These are phyloP conservation scores for Andinoacara biseriatus DNA, from an alignment of 2,113 vertebrate genomes.

Conservation along the genomic window DNA sequence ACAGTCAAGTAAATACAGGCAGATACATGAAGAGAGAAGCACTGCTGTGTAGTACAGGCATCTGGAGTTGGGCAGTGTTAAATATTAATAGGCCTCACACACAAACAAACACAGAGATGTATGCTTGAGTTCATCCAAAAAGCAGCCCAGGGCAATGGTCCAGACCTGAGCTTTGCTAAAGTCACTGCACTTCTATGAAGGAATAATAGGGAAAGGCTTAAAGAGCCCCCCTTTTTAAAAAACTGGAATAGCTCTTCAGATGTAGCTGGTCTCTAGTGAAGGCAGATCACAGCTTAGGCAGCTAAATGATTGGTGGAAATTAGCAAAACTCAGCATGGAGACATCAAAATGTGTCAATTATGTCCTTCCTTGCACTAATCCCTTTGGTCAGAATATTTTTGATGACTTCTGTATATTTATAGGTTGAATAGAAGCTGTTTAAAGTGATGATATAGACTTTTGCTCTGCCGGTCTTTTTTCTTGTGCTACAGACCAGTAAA, in stretches of 20 bases:
- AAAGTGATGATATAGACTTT: constrained; percentile 56
- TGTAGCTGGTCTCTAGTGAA: constrained; percentile 57
- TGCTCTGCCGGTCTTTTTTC: constrained; percentile 51
- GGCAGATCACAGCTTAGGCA: constrained; percentile 63
- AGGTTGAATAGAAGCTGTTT: constrained; percentile 47
- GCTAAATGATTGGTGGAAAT: constrained; percentile 66
- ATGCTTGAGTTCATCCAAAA: constrained; percentile 76
- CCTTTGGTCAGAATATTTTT: constrained; percentile 51
- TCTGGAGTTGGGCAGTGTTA: constrained; percentile 74
- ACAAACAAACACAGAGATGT: constrained; percentile 78
- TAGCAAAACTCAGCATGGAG: constrained; percentile 59
- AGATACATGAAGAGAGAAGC: constrained; percentile 72
- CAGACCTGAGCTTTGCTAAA: constrained; percentile 73
- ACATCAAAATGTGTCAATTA: constrained; percentile 70
- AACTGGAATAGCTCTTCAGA: constrained; percentile 64
- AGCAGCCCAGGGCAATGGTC: constrained; percentile 77
- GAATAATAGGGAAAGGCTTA: constrained; percentile 58
- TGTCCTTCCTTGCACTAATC: constrained; percentile 57
- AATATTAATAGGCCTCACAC: constrained; percentile 82
- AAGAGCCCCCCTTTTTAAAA: constrained; percentile 55
- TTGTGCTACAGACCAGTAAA: constrained; percentile 41
- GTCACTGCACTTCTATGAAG: constrained; percentile 61
- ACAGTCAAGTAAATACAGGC: constrained; percentile 73
- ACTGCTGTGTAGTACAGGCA: constrained; percentile 75
- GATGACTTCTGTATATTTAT: constrained; percentile 56